Evolutionary conservation across 1,140 invertebrate genomes (phyloP), one percentile per base, ranked within the genome.

Genomic region (Coelopa frigida): DNA sequence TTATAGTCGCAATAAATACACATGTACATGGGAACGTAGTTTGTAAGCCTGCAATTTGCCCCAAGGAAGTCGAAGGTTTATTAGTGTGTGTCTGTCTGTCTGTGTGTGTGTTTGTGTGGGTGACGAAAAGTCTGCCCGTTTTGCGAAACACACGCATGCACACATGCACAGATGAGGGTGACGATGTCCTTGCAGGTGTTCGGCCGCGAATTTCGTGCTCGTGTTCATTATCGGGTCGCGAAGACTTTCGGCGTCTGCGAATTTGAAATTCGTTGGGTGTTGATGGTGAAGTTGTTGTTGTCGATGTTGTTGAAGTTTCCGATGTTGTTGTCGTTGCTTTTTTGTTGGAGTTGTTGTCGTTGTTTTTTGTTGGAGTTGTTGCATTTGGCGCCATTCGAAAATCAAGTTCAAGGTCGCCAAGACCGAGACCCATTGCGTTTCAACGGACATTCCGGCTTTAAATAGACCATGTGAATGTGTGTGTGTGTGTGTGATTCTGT

Each of bases 221-320:
- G 33, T 17, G 23, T 17, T 43, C 41, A 43, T 43, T 43, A 43
- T 43, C 41, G 33, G 27, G 27, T 18, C 31, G 31, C 41, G 27
- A 14, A 32, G 14, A 29, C n/a, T n/a, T n/a, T n/a, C n/a, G n/a
- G n/a, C n/a, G n/a, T n/a, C n/a, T n/a, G n/a, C n/a, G n/a, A n/a
- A n/a, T n/a, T n/a, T n/a, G n/a, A n/a, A n/a, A n/a, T n/a, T n/a
- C n/a, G n/a, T n/a, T n/a, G n/a, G n/a, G n/a, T n/a, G n/a, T n/a
- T n/a, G n/a, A n/a, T n/a, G n/a, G n/a, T n/a, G n/a, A n/a, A n/a
- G n/a, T n/a, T n/a, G n/a, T n/a, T n/a, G n/a, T n/a, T n/a, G n/a
- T n/a, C n/a, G n/a, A 27, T 35, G 33, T 15, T 35, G 33, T 18
- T 35, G 31, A 32, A 32, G 31, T 41, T 41, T 41, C 3, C 31